Evolutionary conservation across 1,140 invertebrate genomes (phyloP), one percentile per base, ranked within the genome.

Genomic region (Belonocnema kinseyi): DNA sequence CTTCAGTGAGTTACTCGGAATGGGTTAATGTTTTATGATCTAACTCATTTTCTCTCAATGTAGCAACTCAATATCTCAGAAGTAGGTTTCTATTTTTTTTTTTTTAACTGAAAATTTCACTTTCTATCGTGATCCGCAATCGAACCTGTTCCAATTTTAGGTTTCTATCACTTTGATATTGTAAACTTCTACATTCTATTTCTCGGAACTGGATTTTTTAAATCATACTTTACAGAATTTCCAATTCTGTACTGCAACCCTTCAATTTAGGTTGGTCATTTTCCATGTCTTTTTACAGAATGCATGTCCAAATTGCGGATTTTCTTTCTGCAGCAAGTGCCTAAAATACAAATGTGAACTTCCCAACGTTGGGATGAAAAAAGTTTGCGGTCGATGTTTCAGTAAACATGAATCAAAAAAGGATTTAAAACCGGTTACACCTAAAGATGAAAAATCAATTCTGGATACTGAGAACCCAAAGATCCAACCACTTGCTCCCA

Each of bases 241-340:
- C 26, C 4, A 5, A 33, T 33, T 33, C 26, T 33, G 26, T 33
- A 33, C 26, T 33, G 26, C 26, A 33, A 77, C 16, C 50, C 14
- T 19, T 58, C 33, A 61, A 71, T 78, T 26, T 74, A 53, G 3
- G 51, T 26, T 40, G 16, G 33, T 66, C 52, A 73, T 10, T 53
- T 78, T 79, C 16, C 50, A 54, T 3, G 21, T 11, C 61, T 71
- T 51, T 77, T 74, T 80, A 74, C 72, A 91, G 90, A 79, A 87
- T 78, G 89, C 82, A 73, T 92, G 91, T 80, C 88, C 90, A 16
- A 86, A 79, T 19, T 92, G 91, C 83, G 88, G 88, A 70, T 91
- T 90, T 83, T 90, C 90, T 13, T 88, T 82, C 76, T 92, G 91
- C 72, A 86, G 73, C 50, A 91, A 89, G 75, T 92, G 91, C 76